phyloP scores from a whole-genome alignment of 2,888 invertebrate species.

The Caenorhabditis macrosperma region DNA sequence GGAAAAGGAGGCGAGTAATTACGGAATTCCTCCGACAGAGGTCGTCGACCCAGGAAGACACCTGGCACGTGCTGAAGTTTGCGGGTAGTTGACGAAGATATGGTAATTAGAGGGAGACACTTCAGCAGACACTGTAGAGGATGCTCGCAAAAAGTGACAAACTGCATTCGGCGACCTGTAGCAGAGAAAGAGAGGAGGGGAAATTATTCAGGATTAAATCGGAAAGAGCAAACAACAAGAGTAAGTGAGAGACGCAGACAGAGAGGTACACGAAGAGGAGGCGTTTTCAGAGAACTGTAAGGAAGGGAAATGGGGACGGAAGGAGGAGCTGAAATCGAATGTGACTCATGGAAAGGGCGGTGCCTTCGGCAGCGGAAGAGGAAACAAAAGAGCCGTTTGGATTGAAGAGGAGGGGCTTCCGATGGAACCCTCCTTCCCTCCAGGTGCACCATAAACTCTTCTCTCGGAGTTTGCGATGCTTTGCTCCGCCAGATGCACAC shows the following conservation, averaged over 20 bases:
- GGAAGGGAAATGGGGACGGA: background rate
- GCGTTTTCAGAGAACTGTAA: constrained; percentile 6
- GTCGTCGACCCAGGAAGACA: constrained; percentile 42
- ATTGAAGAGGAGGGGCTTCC: background rate
- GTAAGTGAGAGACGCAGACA: background rate
- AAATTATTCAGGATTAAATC: constrained; percentile 47
- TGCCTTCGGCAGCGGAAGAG: background rate
- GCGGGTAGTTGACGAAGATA: constrained; percentile 42
- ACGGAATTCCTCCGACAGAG: constrained; percentile 48
- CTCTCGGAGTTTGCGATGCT: background rate
- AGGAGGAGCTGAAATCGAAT: constrained; percentile 5
- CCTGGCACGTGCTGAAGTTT: constrained; percentile 48
- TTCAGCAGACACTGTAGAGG: constrained; percentile 1
- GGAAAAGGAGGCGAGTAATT: constrained; percentile 32
- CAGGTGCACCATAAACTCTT: constrained; percentile 39
- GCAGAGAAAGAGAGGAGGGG: background rate
- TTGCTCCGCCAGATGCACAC: constrained; percentile 13
- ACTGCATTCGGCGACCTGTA: background rate
- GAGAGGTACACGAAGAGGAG: background rate
- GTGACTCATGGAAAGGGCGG: constrained; percentile 11
- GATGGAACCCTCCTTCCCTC: constrained; percentile 29
- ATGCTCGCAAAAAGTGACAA: background rate
- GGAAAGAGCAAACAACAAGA: constrained; percentile 39
- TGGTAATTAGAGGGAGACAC: constrained; percentile 27
- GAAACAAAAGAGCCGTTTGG: background rate